phyloP scores from a whole-genome alignment of 2,888 invertebrate species.

The Clunio marinus region DNA sequence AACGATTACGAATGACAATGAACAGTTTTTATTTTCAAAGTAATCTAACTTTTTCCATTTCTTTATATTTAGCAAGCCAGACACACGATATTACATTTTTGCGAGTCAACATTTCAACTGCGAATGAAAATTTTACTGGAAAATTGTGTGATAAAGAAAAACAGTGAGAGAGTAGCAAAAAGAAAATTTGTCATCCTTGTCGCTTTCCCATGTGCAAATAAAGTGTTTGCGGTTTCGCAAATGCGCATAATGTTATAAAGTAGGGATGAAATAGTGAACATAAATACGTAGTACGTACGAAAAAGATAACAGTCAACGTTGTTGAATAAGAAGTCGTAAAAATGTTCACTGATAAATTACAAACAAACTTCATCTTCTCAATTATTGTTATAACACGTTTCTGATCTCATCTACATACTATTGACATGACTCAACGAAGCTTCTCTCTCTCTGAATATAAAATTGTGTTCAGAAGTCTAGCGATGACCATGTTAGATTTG shows the following conservation, averaged over 20 bases:
- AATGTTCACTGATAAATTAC: background rate
- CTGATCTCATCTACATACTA: conserved; percentile 11
- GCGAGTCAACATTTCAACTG: conserved; percentile 38
- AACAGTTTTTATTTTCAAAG: background rate
- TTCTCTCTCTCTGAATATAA: background rate
- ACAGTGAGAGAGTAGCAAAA: background rate
- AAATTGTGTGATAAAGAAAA: background rate
- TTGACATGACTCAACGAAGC: background rate
- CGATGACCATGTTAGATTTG: background rate
- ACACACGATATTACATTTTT: conserved; percentile 29
- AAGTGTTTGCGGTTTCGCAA: conserved; percentile 12
- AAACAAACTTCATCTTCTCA: background rate
- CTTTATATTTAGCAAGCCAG: conserved; percentile 17
- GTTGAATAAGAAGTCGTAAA: background rate
- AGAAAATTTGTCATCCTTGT: conserved; percentile 22
- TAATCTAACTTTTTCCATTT: conserved; percentile 12
- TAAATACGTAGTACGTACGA: background rate
- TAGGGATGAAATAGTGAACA: background rate
- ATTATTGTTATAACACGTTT: background rate
- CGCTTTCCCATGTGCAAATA: conserved; percentile 6
- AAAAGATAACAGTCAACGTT: background rate
- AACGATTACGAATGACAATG: too few relatives aligned
- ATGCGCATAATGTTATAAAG: conserved; percentile 11
- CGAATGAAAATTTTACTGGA: conserved; percentile 39
- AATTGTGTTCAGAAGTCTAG: background rate